Evolutionary conservation across 1,140 invertebrate genomes (phyloP).

Genomic region (Drepana arcuata): DNA sequence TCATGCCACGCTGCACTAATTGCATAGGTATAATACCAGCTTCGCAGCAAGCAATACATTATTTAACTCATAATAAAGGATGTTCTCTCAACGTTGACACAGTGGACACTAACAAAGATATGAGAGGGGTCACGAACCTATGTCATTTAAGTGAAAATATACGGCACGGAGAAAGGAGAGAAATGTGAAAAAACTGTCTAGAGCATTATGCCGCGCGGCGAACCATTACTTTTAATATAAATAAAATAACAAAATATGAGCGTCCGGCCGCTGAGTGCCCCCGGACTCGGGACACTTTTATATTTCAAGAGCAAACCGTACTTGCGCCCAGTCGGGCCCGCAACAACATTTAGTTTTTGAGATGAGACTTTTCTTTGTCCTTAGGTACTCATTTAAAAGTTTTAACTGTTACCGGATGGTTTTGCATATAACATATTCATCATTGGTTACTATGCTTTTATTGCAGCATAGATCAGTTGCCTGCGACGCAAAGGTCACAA

Average conservation of each 20-base stretch:
- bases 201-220: conserved; percentile 53
- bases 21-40: no score
- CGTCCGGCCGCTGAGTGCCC: conserved; percentile 64
- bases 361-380: background rate
- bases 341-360: conserved; percentile 20
- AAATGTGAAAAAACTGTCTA: conserved; percentile 60
- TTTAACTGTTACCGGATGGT: no score
- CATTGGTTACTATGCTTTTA: no score
- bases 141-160: conserved; percentile 70
- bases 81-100: no score
- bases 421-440: no score
- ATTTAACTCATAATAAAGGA: no score
- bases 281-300: conserved; percentile 61
- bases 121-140: conserved; percentile 47
- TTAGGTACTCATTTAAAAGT: background rate
- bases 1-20: no score
- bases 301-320: conserved; percentile 41
- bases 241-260: conserved; percentile 73
- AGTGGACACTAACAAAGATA: conserved; percentile 32
- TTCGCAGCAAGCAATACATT: conserved; percentile 3
- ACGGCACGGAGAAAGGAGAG: conserved; percentile 56
- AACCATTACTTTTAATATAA: conserved; percentile 72
- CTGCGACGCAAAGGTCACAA: no score
- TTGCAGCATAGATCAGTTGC: no score
- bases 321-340: conserved; percentile 4